Evolutionary conservation across 1,140 invertebrate genomes (phyloP), one percentile per base, ranked within the genome.

Genomic region (Dufourea novaeangliae): DNA sequence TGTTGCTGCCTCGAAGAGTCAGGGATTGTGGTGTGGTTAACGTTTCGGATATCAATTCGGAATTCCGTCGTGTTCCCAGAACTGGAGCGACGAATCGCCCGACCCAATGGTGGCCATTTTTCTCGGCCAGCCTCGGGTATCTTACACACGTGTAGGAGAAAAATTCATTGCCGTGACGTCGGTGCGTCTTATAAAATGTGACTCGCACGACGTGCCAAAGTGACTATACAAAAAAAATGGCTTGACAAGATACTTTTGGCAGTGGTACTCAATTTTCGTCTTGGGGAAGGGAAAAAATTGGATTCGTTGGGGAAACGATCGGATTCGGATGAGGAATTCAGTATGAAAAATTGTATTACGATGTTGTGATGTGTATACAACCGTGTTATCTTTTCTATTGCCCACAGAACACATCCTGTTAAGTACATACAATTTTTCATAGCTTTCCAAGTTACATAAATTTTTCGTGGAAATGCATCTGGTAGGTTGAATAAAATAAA

Each of bases 161-260:
- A 79, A 56, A 79, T 79, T 54, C 44, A 41, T 25, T 11, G 34
- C 25, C 8, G n/a, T 73, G 59, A 69, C 70, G 70, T 73, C 34
- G 37, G 27, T 27, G 14, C 34, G 41, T 67, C 25, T 44, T 59
- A 66, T 75, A 75, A 66, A 75, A 75, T 34, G 50, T 50, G 46
- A 29, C 25, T 56, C 27, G 37, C n/a, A 4, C 4, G 10, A 22
- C 54, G 71, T 79, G 71, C 62, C 69, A 74, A 56, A 57, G 22
- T 2, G 4, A 44, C n/a, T 34, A 14, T 57, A 75, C 37, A 73
- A 64, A 74, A 64, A 74, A 79, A 73, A 57, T 66, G 39, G 46
- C 25, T 14, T 54, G 54, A n/a, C 54, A 22, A 27, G 39, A 59
- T 34, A 1, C 5, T 29, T 11, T n/a, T n/a, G 25, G 0, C 62